Base-by-base conservation (phyloP, 2,797 vertebrate genomes). In the Enteromius fasciolatus region DNA sequence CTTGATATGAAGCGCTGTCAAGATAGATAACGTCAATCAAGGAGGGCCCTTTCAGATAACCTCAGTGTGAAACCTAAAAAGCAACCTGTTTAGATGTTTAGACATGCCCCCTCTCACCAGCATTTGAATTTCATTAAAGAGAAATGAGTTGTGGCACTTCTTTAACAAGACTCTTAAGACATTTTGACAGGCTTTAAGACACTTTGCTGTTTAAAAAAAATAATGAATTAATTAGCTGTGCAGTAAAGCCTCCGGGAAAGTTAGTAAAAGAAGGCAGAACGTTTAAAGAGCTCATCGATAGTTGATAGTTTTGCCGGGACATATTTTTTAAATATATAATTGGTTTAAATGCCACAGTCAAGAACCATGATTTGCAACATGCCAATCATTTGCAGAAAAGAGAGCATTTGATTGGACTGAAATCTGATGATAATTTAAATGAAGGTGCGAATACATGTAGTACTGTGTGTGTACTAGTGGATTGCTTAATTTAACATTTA, bases 1-100 rank as follows among this genome's bases (percentile, higher is more conserved):
- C 94, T 94, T 93, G 93, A 93, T 93, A 93, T 92, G 90, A 94
- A 93, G 90, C 92, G 84, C 92, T 93, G 92, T 95, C 94, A 93
- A 89, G 90, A 87, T 88, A 89, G 92, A 93, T 94, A 93, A 93
- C 91, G 93, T 94, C 94, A 94, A 93, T 95, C 93, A 94, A 61
- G 90, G 90, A 90, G 91, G 91, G 91, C 92, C 91, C 93, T 93
- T 91, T 90, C 91, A 92, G 91, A 93, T 91, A 93, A 93, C 90
- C 93, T 92, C 91, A 91, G 92, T 92, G 91, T 91, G 91, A 91
- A 93, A 93, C 93, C 93, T 93, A 93, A 94, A 94, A 94, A 93
- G 92, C 92, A 90, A 92, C 90, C 93, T 92, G 92, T 93, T 93
- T 94, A 92, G 93, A 93, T 93, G 92, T 94, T 94, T 93, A 90